Percentiles rank a stretch among this genome's conserved stretches.
These are phyloP conservation scores for Rhincodon typus DNA, from an alignment of 2,797 vertebrate genomes.

Conservation along the genomic window DNA sequence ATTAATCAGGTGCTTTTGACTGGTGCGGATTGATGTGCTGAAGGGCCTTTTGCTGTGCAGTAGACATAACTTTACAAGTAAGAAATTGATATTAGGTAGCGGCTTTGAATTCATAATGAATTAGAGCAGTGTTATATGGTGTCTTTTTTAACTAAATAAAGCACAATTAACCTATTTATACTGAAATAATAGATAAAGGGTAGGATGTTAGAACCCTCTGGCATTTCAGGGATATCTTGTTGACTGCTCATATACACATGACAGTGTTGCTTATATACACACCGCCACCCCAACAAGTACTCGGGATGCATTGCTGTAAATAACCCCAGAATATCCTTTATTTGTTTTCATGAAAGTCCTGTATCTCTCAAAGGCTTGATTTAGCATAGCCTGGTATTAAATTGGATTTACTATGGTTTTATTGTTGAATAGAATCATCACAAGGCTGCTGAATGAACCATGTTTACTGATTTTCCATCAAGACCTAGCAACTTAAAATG, in stretches of 20 bases:
- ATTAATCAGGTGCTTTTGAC: too few species aligned
- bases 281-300: background rate
- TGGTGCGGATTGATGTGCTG: too few species aligned
- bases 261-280: background rate
- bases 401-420: conserved; percentile 34
- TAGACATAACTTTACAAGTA: background rate
- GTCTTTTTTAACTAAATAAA: background rate
- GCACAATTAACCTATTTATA: background rate
- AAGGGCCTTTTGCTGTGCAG: too few species aligned
- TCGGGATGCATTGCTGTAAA: background rate
- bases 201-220: background rate
- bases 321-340: background rate
- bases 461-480: conserved; percentile 28
- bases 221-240: background rate
- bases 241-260: background rate
- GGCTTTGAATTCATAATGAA: background rate
- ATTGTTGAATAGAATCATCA: conserved; percentile 22
- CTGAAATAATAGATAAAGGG: background rate
- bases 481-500: background rate
- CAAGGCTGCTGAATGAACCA: conserved; percentile 7
- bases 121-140: background rate
- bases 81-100: too few species aligned
- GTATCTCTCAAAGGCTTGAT: conserved; percentile 16
- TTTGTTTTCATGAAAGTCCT: conserved; percentile 20
- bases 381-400: conserved; percentile 23